phyloP scores from a whole-genome alignment of 2,113 vertebrate species.

The Poeciliopsis occidentalis region DNA sequence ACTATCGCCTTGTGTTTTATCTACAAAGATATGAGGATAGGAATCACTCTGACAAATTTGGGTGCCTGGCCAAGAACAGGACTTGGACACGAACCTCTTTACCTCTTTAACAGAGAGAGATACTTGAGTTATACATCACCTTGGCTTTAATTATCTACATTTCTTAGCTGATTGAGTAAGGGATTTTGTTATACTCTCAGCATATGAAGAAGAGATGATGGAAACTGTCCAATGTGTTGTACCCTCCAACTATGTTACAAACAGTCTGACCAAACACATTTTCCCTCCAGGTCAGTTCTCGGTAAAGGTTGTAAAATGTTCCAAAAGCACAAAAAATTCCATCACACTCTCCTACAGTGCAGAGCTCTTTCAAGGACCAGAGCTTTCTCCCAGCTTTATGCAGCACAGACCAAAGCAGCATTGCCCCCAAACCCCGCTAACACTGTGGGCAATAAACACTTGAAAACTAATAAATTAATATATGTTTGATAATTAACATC shows the following conservation, averaged over 20 bases:
- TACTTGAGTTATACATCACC: background rate
- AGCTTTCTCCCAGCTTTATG: background rate
- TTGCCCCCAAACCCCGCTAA: too few species aligned
- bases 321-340: too few species aligned
- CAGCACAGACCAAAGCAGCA: background rate
- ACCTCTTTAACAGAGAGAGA: background rate
- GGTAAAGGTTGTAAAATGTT: too few species aligned
- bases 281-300: too few species aligned
- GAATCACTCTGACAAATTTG: background rate
- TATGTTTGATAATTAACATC: too few species aligned
- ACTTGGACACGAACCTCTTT: background rate
- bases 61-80: background rate
- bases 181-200: background rate
- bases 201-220: background rate
- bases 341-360: background rate
- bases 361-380: background rate
- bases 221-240: background rate
- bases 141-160: conserved; percentile 1
- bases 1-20: background rate
- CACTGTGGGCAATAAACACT: too few species aligned
- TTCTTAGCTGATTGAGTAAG: background rate
- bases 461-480: too few species aligned
- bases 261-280: background rate
- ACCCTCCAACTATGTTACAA: background rate
- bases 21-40: background rate